Evolutionary conservation across 2,797 vertebrate species (phyloP).

Genomic region (Spinus olivaceus): DNA sequence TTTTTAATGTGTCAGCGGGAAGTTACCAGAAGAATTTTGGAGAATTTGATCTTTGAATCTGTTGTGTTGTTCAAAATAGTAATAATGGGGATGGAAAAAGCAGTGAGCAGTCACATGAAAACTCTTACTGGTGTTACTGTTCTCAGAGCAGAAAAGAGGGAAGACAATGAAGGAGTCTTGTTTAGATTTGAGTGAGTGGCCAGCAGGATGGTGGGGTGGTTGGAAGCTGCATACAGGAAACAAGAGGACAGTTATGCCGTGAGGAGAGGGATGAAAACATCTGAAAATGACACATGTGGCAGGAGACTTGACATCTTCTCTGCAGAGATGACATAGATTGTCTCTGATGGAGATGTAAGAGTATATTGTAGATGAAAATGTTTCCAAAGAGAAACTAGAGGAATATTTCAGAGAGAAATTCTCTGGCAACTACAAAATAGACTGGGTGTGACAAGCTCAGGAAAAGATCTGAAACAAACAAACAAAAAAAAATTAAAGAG

Average conservation of each 20-base stretch:
- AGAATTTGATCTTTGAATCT: background rate
- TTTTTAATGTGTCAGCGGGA: background rate
- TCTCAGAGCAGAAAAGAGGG: background rate
- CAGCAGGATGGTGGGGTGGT: background rate
- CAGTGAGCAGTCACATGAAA: background rate
- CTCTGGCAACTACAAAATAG: background rate
- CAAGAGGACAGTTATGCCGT: background rate
- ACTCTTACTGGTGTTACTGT: background rate
- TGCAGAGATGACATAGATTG: background rate
- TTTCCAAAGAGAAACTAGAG: background rate
- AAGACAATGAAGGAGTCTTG: background rate
- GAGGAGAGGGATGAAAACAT: background rate
- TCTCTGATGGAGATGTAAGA: background rate
- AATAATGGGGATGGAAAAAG: background rate
- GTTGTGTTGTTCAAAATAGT: background rate
- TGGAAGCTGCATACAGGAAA: background rate
- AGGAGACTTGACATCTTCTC: background rate
- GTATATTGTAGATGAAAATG: background rate
- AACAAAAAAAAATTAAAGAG: background rate
- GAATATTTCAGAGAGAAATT: background rate
- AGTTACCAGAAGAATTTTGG: background rate
- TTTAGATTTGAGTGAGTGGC: background rate
- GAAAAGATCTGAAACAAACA: background rate
- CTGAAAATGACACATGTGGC: fast-evolving
- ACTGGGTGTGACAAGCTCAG: background rate